Evolutionary conservation across 2,888 invertebrate species (phyloP), one percentile per base, ranked within the genome.

Genomic region (Torymus texanus): DNA sequence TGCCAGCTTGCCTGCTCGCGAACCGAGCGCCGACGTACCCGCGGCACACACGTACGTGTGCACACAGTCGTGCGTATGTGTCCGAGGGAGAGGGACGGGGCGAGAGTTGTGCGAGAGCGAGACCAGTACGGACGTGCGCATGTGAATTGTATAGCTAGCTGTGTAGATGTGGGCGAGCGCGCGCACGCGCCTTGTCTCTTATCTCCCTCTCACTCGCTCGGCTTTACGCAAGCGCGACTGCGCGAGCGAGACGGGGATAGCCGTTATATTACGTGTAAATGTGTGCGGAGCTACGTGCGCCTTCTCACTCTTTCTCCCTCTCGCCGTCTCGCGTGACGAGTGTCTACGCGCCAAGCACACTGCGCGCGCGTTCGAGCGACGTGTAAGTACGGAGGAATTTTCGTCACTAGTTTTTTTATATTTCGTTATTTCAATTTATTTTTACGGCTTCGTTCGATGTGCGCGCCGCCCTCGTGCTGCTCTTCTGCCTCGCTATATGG

Each of bases 201-300:
- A 18, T 18, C 53, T 41, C 53, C 51, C 18, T 56, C 41, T 29
- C 41, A 1, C 73, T 55, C 41, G 51, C 76, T 77, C 65, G 51
- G 51, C 71, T 77, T 77, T 65, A 77, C 71, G 71, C 76, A 77
- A 71, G 76, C 76, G 71, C 71, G 66, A 59, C 70, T 65, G 70
- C 76, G 70, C 71, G 67, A 59, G 61, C 59, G 53, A 16, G 51
- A 50, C 4, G 29, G 73, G 55, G 72, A 21, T 10, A 56, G 24
- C 41, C 41, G 41, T 41, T 41, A 41, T 41, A 41, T 41, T 50
- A 58, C 41, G 56, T 70, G 70, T 58, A 70, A 18, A 12, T 3
- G 18, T 67, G 18, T 2, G 53, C 21, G 29, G 8, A 41, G 41
- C 41, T 41, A 41, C 41, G 41, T 41, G 41, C 41, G 41, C 41